phyloP scores from a whole-genome alignment of 2,113 vertebrate genomes.

The Passerina amoena region DNA sequence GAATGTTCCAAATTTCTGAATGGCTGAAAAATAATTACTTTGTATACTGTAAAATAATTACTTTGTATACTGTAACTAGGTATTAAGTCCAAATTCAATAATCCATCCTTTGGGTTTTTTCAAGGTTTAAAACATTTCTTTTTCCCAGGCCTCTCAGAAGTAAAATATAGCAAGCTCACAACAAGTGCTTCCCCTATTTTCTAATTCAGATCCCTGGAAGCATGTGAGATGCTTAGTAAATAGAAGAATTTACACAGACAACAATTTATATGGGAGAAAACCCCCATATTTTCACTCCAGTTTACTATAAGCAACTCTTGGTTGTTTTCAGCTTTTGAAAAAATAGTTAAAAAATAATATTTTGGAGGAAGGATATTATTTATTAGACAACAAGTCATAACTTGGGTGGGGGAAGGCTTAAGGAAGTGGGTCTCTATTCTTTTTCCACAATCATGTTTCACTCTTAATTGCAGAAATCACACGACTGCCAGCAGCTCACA shows the following conservation, averaged over 20 bases:
- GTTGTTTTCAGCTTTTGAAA: background rate
- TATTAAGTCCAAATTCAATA: background rate
- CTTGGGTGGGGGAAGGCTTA: background rate
- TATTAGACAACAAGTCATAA: background rate
- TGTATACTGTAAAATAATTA: background rate
- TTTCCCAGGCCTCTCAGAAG: background rate
- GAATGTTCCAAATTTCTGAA: background rate
- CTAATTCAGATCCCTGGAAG: background rate
- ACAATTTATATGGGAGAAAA: background rate
- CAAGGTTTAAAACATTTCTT: background rate
- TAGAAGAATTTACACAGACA: background rate
- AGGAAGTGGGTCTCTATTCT: background rate
- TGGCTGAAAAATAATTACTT: background rate
- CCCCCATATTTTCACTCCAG: background rate
- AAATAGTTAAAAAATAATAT: background rate
- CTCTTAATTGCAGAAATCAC: background rate
- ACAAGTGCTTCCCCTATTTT: background rate
- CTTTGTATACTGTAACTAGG: background rate
- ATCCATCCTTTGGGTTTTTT: background rate
- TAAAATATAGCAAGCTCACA: background rate
- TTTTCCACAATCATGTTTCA: background rate
- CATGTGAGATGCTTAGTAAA: background rate
- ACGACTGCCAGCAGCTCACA: background rate
- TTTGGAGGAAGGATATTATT: background rate
- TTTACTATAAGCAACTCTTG: background rate